Base-by-base conservation (phyloP, 2,888 invertebrate genomes). In the Macaria notata region DNA sequence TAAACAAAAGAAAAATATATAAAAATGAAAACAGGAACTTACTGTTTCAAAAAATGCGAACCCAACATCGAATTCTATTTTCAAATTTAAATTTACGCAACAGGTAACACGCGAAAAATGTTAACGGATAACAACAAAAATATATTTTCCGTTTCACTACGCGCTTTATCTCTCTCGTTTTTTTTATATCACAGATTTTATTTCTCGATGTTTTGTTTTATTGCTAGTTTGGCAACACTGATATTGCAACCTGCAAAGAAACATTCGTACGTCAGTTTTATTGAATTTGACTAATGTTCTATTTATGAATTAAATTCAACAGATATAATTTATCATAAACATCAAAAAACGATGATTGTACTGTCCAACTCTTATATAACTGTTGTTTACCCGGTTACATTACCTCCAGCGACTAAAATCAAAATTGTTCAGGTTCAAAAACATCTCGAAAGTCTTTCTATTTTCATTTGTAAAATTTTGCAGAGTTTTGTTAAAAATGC, bases 51-150 rank as follows among this genome's bases (percentile, higher is more conserved):
- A 70, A 67, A 78, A 78, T 77, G 75, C 71, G 70, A 80, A 84
- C 81, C 79, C 86, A 85, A 87, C 88, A 86, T 89, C 82, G 86
- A 88, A 81, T 75, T 79, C 71, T 77, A 75, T 79, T 81, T 75
- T 71, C 66, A 60, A 70, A 65, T 66, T 64, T 70, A 69, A 62
- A 62, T 57, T 50, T 64, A 71, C 74, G 86, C 87, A 88, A 89
- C 87, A 82, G 74, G 66, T 69, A 89, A 88, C 87, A 78, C 86
- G 86, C 86, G 76, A 75, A 73, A 79, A 57, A 61, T 47, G 43
- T 60, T 63, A 69, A 71, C 61, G 51, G 60, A 63, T 63, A 75
- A 74, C 71, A 64, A 68, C 71, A 69, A 64, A 63, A 68, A 64
- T 62, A 66, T 66, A 54, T 44, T 61, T 64, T 56, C 62, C 59